Evolutionary conservation across 2,888 invertebrate genomes (phyloP).

Genomic region (Amphipoea lucens): DNA sequence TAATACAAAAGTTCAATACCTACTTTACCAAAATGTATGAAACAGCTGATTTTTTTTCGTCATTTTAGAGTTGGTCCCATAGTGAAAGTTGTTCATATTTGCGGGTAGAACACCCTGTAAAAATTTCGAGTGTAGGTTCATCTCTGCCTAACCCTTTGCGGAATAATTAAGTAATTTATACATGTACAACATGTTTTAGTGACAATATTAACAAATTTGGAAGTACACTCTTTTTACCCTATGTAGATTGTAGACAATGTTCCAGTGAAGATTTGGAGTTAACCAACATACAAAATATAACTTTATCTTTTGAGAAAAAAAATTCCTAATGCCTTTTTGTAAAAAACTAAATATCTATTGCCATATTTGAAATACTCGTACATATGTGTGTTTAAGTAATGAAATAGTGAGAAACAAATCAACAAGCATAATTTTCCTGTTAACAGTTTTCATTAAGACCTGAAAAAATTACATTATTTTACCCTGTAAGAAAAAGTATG

Average conservation of each 20-base stretch:
- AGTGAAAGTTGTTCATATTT: too few species aligned
- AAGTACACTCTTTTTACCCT: neutral
- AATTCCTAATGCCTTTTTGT: neutral
- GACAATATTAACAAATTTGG: conserved; percentile 14
- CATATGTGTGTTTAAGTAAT: neutral
- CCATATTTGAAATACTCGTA: neutral
- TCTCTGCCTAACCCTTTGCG: too few species aligned
- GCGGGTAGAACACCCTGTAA: too few species aligned
- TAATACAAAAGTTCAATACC: too few species aligned
- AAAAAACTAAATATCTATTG: neutral
- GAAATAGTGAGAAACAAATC: neutral
- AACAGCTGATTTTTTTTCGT: too few species aligned
- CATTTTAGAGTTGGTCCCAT: too few species aligned
- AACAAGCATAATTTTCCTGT: neutral
- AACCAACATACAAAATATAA: neutral
- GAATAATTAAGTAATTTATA: too few species aligned
- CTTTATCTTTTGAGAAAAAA: neutral
- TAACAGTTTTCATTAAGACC: neutral
- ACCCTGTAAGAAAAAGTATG: neutral
- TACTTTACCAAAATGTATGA: too few species aligned
- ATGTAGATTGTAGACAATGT: neutral
- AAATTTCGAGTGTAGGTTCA: too few species aligned
- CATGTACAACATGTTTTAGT: neutral
- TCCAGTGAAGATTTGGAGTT: too few species aligned
- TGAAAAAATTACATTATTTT: neutral